These are phyloP conservation scores for Gadopsis bispinosus DNA, from an alignment of 2,797 vertebrate species.

Conservation along the genomic window DNA sequence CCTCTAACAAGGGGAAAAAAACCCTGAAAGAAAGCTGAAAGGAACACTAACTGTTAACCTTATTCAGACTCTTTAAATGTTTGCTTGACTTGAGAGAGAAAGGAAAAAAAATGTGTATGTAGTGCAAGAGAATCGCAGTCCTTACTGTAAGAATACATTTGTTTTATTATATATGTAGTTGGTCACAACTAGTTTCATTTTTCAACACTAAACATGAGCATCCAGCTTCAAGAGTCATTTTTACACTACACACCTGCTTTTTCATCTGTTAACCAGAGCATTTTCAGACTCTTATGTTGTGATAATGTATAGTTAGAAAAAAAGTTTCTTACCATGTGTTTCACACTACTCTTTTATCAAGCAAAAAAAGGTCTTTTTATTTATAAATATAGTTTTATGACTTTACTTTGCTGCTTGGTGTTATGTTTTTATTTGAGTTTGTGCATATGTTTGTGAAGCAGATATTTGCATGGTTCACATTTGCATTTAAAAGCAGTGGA, in stretches of 20 bases:
- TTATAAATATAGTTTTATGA: slow-evolving; percentile 93
- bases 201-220: slow-evolving; percentile 71
- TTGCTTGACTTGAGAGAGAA: slow-evolving; percentile 77
- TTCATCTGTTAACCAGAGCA: slow-evolving; percentile 75
- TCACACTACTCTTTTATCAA: slow-evolving; percentile 85
- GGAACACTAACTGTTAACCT: slow-evolving; percentile 75
- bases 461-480: slow-evolving; percentile 46
- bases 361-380: slow-evolving; percentile 86
- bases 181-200: slow-evolving; percentile 76
- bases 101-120: slow-evolving; percentile 70
- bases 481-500: slow-evolving; percentile 67
- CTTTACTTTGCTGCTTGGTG: slow-evolving; percentile 66
- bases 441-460: background rate
- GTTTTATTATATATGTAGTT: slow-evolving; percentile 78
- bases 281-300: slow-evolving; percentile 79
- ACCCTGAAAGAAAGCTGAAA: slow-evolving; percentile 43
- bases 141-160: slow-evolving; percentile 78
- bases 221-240: slow-evolving; percentile 74
- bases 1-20: slow-evolving; percentile 62
- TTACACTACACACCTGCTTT: slow-evolving; percentile 73
- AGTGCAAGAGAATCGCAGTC: slow-evolving; percentile 71
- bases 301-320: slow-evolving; percentile 80
- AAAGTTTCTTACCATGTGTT: slow-evolving; percentile 78
- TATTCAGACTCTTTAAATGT: slow-evolving; percentile 72
- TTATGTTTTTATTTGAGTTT: slow-evolving; percentile 48